Percentiles rank a stretch among this genome's conserved stretches.
Evolutionary conservation across 2,888 invertebrate genomes (phyloP).

Genomic region (Tetropium fuscum): DNA sequence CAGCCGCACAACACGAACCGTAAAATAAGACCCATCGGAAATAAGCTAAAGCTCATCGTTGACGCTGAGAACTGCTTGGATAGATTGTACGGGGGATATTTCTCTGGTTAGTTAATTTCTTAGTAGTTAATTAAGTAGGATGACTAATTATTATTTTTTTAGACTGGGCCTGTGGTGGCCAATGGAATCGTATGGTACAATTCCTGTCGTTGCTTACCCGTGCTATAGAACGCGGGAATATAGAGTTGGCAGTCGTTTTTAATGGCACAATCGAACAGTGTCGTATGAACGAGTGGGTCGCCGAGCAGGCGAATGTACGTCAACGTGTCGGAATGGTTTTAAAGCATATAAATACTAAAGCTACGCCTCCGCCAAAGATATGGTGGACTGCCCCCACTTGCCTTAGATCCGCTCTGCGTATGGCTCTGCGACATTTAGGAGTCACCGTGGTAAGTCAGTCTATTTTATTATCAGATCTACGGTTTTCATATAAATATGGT

Average conservation of each 20-base stretch:
- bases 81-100: conserved; percentile 91
- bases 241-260: conserved; percentile 87
- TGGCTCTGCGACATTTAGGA: conserved; percentile 86
- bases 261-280: conserved; percentile 84
- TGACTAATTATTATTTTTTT: conserved; percentile 47
- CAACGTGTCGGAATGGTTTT: conserved; percentile 85
- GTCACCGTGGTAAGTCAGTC: conserved; percentile 78
- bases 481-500: not conserved
- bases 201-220: conserved; percentile 85
- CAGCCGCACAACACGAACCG: conserved; percentile 64
- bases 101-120: conserved; percentile 74
- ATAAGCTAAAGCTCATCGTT: conserved; percentile 82
- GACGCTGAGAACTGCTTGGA: conserved; percentile 94
- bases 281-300: conserved; percentile 78
- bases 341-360: conserved; percentile 86
- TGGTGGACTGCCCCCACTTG: conserved; percentile 85
- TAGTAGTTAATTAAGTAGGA: not conserved
- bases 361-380: conserved; percentile 89
- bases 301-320: conserved; percentile 79
- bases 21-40: conserved; percentile 66
- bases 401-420: conserved; percentile 83
- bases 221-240: conserved; percentile 78
- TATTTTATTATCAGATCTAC: not conserved
- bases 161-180: conserved; percentile 97
- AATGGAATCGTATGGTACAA: conserved; percentile 93